Base-by-base conservation (phyloP, 2,888 invertebrate species). In the Diplolepis rosae region DNA sequence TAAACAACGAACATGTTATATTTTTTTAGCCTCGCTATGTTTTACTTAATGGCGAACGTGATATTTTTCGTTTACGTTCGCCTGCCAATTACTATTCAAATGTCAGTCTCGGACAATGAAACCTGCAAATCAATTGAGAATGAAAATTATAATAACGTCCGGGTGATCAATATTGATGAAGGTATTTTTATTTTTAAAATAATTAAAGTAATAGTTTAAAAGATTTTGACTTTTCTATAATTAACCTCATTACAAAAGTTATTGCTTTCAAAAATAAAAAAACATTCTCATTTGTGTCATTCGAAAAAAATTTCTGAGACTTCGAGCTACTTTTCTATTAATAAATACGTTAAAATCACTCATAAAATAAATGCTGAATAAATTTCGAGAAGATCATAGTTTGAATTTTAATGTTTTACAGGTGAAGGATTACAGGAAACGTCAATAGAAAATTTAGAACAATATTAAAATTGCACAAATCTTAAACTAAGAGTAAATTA, bases 11-110 rank as follows among this genome's bases (percentile, higher is more conserved):
- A 61, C 39, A 39, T 61, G 4, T 24, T 39, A n/a, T 39, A 42
- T n/a, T 24, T 61, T 61, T n/a, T 24, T 9, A 61, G 61, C 15
- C 61, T 61, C 1, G 61, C 61, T 24, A 24, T 39, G 24, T 61
- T 61, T 61, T 61, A 61, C 27, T 22, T 61, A 35, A 61, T 61
- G 61, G 61, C 61, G 15, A 39, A 61, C 27, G 39, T 61, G 24
- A 61, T 61, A 24, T 61, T 42, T 9, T 61, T 61, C 39, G 9
- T 61, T 61, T 61, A 24, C 24, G 39, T 61, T 9, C 39, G 61
- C 4, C 39, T 61, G 1, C 61, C 61, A 27, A 39, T 39, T 39
- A 24, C 61, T 7, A 18, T 22, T 13, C 27, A 42, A 61, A 27
- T 61, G 15, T 7, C 24, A n/a, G n/a, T n/a, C 15, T 24, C 22